A percentile compares a stretch with the other conserved stretches of the same genome.
Evolutionary conservation across 2,113 vertebrate species (phyloP).

Genomic region (Ceuthmochares aereus): DNA sequence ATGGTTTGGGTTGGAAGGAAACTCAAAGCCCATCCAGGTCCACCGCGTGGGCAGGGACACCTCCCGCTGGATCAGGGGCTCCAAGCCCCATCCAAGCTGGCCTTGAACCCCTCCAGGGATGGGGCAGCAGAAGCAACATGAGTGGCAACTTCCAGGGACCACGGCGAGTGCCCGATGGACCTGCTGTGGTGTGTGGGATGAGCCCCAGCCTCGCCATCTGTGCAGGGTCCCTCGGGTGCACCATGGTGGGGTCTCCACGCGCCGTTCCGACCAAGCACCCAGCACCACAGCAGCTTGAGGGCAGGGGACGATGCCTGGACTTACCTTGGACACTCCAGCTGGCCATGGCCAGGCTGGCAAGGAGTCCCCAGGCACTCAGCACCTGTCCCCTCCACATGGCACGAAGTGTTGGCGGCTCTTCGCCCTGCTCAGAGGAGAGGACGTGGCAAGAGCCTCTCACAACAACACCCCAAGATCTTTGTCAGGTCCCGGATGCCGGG

Average conservation of each 20-base stretch:
- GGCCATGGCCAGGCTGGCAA: neutral
- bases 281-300: neutral
- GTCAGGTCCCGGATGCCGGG: neutral
- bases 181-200: accelerated
- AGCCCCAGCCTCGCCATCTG: neutral
- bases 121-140: accelerated
- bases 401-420: accelerated
- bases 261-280: too few relatives aligned
- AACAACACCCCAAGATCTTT: accelerated
- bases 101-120: too few relatives aligned
- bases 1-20: too few relatives aligned
- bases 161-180: accelerated
- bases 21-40: too few relatives aligned
- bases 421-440: neutral
- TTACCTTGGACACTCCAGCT: neutral
- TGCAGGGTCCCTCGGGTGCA: accelerated
- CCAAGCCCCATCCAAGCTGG: too few relatives aligned
- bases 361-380: neutral
- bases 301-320: accelerated
- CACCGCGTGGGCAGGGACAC: too few relatives aligned
- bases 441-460: accelerated
- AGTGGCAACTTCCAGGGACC: too few relatives aligned
- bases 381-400: neutral
- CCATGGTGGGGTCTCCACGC: neutral
- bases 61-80: too few relatives aligned